Conservation (phyloP, 2,113 vertebrate genomes). For the Panurus biarmicus region DNA sequence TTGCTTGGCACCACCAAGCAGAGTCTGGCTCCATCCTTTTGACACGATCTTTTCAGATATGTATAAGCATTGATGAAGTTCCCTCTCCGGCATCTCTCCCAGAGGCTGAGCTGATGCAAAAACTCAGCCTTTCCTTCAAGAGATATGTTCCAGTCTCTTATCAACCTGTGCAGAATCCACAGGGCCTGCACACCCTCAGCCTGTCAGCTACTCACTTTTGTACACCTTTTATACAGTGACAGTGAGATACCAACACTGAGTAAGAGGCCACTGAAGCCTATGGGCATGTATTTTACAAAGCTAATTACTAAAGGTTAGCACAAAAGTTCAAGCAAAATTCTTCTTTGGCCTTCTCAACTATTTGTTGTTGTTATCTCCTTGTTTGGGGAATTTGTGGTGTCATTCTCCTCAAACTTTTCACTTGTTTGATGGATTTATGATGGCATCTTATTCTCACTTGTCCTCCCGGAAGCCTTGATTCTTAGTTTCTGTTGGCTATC, state of each 20-base stretch:
- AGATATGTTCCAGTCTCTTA: neutral
- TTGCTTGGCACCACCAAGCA: neutral
- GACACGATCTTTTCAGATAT: rapidly evolving
- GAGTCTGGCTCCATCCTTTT: neutral
- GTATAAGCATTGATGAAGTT: neutral
- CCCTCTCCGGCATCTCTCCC: rapidly evolving
- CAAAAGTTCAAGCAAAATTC: neutral
- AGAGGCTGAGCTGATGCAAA: neutral
- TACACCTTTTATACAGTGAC: neutral
- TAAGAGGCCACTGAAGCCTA: neutral
- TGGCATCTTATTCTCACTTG: neutral
- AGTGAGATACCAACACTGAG: neutral
- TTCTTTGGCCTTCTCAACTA: neutral
- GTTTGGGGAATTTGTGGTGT: neutral
- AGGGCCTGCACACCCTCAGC: neutral
- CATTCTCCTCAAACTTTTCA: neutral
- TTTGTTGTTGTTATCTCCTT: neutral
- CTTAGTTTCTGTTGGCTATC: neutral
- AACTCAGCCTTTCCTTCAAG: neutral
- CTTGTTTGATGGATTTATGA: neutral
- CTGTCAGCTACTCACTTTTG: neutral
- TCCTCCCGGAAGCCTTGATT: neutral
- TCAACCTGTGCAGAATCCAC: neutral
- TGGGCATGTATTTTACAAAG: neutral
- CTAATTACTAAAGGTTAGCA: neutral